phyloP scores from a whole-genome alignment of 1,140 invertebrate species.

The Leptonema lineaticorne region DNA sequence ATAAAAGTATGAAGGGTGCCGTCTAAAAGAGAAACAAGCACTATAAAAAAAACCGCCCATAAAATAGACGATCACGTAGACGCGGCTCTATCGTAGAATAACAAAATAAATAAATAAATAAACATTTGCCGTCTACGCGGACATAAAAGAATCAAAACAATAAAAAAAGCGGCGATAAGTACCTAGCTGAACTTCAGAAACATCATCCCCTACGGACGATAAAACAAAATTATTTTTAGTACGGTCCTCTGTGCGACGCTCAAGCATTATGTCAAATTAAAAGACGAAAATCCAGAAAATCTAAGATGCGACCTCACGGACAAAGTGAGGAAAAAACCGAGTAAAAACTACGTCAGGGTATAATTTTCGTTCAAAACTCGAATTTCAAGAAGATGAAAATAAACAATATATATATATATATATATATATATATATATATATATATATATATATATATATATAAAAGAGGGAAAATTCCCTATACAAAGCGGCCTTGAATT shows the following conservation, averaged over 20 bases:
- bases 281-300: neutral
- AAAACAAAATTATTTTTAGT: constrained; percentile 18
- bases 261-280: constrained; percentile 1
- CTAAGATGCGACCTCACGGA: no score
- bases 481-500: neutral
- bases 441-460: neutral
- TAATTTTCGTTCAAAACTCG: no score
- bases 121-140: constrained; percentile 8
- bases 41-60: constrained; percentile 1
- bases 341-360: no score
- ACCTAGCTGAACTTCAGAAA: constrained; percentile 2
- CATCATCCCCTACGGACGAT: constrained; percentile 2
- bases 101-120: constrained; percentile 6
- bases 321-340: no score
- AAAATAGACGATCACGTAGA: constrained; percentile 12
- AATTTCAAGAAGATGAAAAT: no score
- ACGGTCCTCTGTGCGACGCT: neutral
- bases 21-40: no score
- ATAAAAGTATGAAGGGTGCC: no score
- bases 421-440: no score
- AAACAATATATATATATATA: no score
- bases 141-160: constrained; percentile 18
- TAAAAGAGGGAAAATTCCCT: neutral
- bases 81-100: constrained; percentile 3
- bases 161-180: constrained; percentile 3